phyloP scores from a whole-genome alignment of 2,797 vertebrate genomes.

The Xyrichtys novacula region DNA sequence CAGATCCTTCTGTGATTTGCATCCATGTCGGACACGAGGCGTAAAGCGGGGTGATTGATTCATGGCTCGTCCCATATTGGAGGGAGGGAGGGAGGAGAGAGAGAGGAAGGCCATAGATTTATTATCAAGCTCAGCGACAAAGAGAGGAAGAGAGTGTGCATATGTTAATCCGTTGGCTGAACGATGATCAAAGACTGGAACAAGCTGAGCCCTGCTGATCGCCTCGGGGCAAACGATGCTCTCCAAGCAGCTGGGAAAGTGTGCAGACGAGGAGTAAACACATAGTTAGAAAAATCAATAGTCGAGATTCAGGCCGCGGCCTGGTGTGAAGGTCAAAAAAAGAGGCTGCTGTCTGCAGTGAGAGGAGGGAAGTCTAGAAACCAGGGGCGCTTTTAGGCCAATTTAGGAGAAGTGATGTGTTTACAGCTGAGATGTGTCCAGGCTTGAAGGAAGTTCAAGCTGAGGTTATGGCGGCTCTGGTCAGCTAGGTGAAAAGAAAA shows the following conservation, averaged over 20 bases:
- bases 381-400: conserved; percentile 70
- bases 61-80: conserved; percentile 70
- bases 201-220: conserved; percentile 89
- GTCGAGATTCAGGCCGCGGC: conserved; percentile 60
- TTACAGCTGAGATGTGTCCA: conserved; percentile 67
- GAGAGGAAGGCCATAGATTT: conserved; percentile 77
- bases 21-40: conserved; percentile 80
- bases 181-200: conserved; percentile 90
- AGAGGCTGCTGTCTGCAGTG: conserved; percentile 57
- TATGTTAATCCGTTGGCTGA: conserved; percentile 88
- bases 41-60: conserved; percentile 80
- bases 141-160: conserved; percentile 86
- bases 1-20: conserved; percentile 82
- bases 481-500: conserved; percentile 10
- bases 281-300: conserved; percentile 86
- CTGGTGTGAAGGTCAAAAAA: conserved; percentile 74
- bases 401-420: conserved; percentile 70
- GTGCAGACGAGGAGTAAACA: conserved; percentile 83
- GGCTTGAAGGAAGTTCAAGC: conserved; percentile 65
- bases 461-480: conserved; percentile 50
- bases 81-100: conserved; percentile 49
- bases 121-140: conserved; percentile 86
- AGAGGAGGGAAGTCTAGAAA: conserved; percentile 59
- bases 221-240: conserved; percentile 87
- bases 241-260: conserved; percentile 82